Evolutionary conservation across 1,140 invertebrate genomes (phyloP).

Genomic region (Paralvinella palmiformis): DNA sequence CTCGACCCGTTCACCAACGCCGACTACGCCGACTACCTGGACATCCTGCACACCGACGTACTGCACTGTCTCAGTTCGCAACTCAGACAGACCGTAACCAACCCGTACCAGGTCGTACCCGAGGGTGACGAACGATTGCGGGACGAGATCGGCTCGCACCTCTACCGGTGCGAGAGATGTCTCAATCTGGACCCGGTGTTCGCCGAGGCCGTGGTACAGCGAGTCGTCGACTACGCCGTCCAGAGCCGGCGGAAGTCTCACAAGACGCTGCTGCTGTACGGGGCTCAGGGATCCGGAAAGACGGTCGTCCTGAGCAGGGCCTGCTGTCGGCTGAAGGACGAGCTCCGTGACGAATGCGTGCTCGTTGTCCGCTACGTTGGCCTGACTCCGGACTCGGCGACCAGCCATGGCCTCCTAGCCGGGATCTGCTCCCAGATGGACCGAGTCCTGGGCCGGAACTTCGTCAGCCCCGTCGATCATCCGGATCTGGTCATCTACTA

Average conservation of each 20-base stretch:
- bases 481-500: slow-evolving; percentile 12
- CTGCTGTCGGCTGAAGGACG: not conserved
- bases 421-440: slow-evolving; percentile 25
- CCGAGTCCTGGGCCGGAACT: slow-evolving; percentile 18
- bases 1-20: not conserved
- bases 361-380: slow-evolving; percentile 18
- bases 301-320: slow-evolving; percentile 19
- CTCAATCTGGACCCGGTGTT: not conserved
- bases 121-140: not conserved
- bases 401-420: slow-evolving; percentile 24
- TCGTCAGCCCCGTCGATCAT: not conserved
- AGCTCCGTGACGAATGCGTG: not conserved
- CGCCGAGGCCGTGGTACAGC: not conserved
- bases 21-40: slow-evolving; percentile 4
- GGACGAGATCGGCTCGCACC: not conserved
- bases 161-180: not conserved
- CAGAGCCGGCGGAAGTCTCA: slow-evolving; percentile 21
- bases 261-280: slow-evolving; percentile 26
- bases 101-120: not conserved
- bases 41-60: not conserved
- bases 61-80: not conserved
- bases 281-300: slow-evolving; percentile 25
- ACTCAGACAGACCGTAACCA: not conserved
- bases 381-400: slow-evolving; percentile 26
- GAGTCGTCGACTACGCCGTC: not conserved